Base-by-base conservation (phyloP, 2,113 vertebrate species). In the Pteruthius melanotis region DNA sequence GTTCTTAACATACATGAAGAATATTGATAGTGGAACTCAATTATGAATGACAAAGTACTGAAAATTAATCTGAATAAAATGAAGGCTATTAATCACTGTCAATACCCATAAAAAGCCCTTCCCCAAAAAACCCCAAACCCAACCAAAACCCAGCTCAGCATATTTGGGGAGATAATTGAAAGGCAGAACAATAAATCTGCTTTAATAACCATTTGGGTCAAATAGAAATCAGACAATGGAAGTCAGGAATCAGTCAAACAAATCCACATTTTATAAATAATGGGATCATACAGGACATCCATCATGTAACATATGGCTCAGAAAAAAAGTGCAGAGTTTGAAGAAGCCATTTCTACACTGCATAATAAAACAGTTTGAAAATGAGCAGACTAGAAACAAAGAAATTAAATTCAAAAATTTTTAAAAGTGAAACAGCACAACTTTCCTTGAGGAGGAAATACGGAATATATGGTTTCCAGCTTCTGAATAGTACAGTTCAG, bases 1-100 rank as follows among this genome's bases (percentile, higher is more conserved):
- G 44, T 37, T 70, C 30, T 84, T 63, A 74, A 71, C 33, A 83
- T 20, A 74, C 19, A 59, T 57, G 42, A 31, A 57, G 63, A 69
- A 88, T 90, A 93, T 49, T 95, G 83, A 96, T 92, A 71, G 72
- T 53, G 11, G 20, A 87, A 86, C 54, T 95, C 35, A 84, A 64
- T 95, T 89, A 85, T 89, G 70, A 96, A 37, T 3, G 54, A 76
- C 59, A 94, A 92, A 93, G 33, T 57, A 66, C 28, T 72, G 56
- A 68, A 95, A 94, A 96, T 95, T 91, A 94, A 93, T 91, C 49
- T 87, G 88, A 93, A 42, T 72, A 81, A 95, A 92, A 87, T 94
- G 28, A 92, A 94, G 45, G 14, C 26, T n/a, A 84, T 82, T 85
- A 56, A 93, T 94, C 80, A 94, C 21, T 95, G 84, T 69, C 90